Evolutionary conservation across 1,140 invertebrate genomes (phyloP), one percentile per base, ranked within the genome.

Genomic region (Trypoxylus dichotomus): DNA sequence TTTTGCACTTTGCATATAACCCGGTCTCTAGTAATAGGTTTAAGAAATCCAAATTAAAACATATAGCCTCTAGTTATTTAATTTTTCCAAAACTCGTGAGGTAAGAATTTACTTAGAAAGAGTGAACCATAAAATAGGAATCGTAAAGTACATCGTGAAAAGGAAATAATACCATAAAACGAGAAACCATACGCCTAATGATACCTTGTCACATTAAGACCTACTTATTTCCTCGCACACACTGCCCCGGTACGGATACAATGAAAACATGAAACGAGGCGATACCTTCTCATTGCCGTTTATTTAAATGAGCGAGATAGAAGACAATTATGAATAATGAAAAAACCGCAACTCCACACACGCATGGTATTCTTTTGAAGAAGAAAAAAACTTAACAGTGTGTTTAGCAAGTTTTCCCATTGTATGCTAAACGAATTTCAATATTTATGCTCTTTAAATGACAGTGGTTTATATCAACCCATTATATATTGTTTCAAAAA

Each of bases 341-440:
- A 68, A 68, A 68, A 68, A 68, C 11, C 11, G 21, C 60, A 68
- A 68, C 24, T 68, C 60, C 13, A 68, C 60, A 68, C 24, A 29
- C 60, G 60, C 60, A 24, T 68, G 60, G 60, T 68, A 68, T 24
- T 68, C 60, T 24, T 29, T 68, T 58, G 15, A 58, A 21, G 32
- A 19, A 54, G 27, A 63, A 63, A 27, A 63, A 27, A 68, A 27
- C 24, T 68, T 68, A 68, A 68, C 60, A 24, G 60, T 68, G 60
- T 68, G 60, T 68, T 68, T 68, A 68, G 60, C 60, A 29, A 68
- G 60, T 68, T 68, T 68, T 68, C 60, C 60, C 7, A 68, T 68
- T 68, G 60, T 68, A 68, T 68, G 60, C 60, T 68, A 68, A 68
- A 68, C 60, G 60, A 68, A 68, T 68, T 68, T 68, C 60, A 68